Evolutionary conservation across 37 sponge, comb jelly and placozoan genomes (phyloP).

Genomic region (Ianthella basta): DNA sequence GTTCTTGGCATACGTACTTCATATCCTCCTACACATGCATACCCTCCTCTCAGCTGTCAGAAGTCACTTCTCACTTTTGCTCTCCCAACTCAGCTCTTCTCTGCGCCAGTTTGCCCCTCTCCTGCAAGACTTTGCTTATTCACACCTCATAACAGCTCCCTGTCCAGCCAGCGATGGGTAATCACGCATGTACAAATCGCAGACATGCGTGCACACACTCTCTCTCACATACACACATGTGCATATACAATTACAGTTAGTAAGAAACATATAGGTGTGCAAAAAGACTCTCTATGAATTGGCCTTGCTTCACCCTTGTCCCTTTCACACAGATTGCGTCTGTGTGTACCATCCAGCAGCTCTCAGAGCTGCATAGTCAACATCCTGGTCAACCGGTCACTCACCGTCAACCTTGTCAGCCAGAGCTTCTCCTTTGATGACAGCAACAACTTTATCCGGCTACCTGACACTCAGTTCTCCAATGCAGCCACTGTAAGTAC

Average conservation of each 20-base stretch:
- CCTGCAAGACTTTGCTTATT: constrained; percentile 60
- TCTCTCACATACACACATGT: no score
- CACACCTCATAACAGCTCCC: constrained; percentile 14
- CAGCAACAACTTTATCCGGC: constrained; percentile 33
- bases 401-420: constrained; percentile 16
- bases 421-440: constrained; percentile 33
- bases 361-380: constrained; percentile 17
- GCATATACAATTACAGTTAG: no score
- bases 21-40: no score
- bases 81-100: background rate
- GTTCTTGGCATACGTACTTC: no score
- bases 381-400: constrained; percentile 31
- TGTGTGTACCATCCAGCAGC: constrained; percentile 8
- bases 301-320: background rate
- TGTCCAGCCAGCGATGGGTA: constrained; percentile 31
- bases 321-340: constrained; percentile 32
- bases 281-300: no score
- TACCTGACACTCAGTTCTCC: constrained; percentile 35
- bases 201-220: no score
- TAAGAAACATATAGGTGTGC: no score
- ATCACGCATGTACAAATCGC: background rate
- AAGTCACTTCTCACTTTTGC: no score
- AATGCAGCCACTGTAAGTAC: background rate
- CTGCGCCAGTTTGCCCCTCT: constrained; percentile 25
- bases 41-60: no score